A percentile compares a stretch with the other conserved stretches of the same genome.
Evolutionary conservation across 2,888 invertebrate species (phyloP).

Genomic region (Cacoxenus indagator): DNA sequence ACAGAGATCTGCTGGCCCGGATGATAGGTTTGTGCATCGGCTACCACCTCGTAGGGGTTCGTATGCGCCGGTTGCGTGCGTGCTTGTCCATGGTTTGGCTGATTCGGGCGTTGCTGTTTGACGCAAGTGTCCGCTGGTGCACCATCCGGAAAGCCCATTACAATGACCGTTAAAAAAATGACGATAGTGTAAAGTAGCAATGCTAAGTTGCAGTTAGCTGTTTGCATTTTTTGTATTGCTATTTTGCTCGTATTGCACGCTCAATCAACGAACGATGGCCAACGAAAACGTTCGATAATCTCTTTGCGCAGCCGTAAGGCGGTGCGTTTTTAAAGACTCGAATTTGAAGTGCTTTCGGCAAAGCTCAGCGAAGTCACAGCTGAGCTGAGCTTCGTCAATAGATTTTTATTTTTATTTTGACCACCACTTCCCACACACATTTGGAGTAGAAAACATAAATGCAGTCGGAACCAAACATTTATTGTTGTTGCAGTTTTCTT

Average conservation of each 20-base stretch:
- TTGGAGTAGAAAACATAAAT: not conserved
- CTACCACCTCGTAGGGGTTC: slow-evolving; percentile 79
- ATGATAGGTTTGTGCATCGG: slow-evolving; percentile 76
- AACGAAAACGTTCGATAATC: slow-evolving; percentile 12
- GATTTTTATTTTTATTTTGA: not conserved
- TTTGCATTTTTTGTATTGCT: slow-evolving; percentile 33
- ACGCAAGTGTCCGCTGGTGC: slow-evolving; percentile 87
- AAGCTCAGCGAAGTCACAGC: not conserved
- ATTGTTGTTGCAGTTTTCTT: not conserved
- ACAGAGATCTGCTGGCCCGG: slow-evolving; percentile 79
- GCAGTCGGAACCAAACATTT: not conserved
- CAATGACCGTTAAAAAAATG: slow-evolving; percentile 29
- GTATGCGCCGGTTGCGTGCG: slow-evolving; percentile 76
- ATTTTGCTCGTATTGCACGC: slow-evolving; percentile 20
- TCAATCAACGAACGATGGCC: not conserved
- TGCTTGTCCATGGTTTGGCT: slow-evolving; percentile 83
- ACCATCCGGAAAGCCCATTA: slow-evolving; percentile 80
- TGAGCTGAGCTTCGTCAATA: not conserved
- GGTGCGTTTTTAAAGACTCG: slow-evolving; percentile 36
- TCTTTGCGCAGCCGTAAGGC: slow-evolving; percentile 31
- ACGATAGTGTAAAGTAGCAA: not conserved
- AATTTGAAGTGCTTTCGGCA: not conserved
- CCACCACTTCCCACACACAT: slow-evolving; percentile 3
- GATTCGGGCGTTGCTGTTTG: slow-evolving; percentile 78
- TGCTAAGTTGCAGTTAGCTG: slow-evolving; percentile 26